phyloP scores from a whole-genome alignment of 2,797 vertebrate species.

The Tarsius wallacei region DNA sequence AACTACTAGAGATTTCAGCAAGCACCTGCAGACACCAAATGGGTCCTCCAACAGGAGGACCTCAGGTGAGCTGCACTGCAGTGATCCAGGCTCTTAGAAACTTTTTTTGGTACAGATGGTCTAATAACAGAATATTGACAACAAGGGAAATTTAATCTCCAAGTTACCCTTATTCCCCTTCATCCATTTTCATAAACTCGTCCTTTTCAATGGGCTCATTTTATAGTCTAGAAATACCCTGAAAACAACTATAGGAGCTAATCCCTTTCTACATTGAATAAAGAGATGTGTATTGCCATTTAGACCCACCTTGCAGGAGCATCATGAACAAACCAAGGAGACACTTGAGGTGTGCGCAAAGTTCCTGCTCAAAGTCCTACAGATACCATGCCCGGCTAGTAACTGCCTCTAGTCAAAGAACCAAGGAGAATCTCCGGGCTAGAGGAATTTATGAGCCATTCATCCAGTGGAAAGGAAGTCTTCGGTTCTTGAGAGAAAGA shows the following conservation, averaged over 20 bases:
- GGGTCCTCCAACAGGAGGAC: conserved; percentile 83
- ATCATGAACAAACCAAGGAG: conserved; percentile 54
- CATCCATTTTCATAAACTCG: conserved; percentile 77
- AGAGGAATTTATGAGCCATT: neutral
- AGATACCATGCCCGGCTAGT: neutral
- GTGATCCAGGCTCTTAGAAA: conserved; percentile 84
- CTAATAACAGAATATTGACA: conserved; percentile 75
- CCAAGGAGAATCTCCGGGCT: neutral
- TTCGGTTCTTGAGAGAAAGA: conserved; percentile 6
- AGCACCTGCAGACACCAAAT: conserved; percentile 78
- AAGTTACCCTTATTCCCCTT: conserved; percentile 83
- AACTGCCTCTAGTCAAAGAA: neutral
- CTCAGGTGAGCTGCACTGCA: conserved; percentile 85
- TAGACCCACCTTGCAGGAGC: conserved; percentile 51
- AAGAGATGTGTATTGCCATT: conserved; percentile 9
- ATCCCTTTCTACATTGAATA: neutral
- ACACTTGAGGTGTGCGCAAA: conserved; percentile 82
- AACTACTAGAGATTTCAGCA: conserved; percentile 69
- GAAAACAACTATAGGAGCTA: conserved; percentile 65
- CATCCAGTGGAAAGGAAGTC: conserved; percentile 15
- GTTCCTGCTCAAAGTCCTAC: conserved; percentile 62
- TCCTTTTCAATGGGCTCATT: conserved; percentile 79
- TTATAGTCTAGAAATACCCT: conserved; percentile 77
- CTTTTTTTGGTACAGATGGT: conserved; percentile 87
- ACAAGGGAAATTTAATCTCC: conserved; percentile 75